These are phyloP conservation scores for Phenganax subtilis DNA, from an alignment of 92 coral and sea anemone species.

Conservation along the genomic window DNA sequence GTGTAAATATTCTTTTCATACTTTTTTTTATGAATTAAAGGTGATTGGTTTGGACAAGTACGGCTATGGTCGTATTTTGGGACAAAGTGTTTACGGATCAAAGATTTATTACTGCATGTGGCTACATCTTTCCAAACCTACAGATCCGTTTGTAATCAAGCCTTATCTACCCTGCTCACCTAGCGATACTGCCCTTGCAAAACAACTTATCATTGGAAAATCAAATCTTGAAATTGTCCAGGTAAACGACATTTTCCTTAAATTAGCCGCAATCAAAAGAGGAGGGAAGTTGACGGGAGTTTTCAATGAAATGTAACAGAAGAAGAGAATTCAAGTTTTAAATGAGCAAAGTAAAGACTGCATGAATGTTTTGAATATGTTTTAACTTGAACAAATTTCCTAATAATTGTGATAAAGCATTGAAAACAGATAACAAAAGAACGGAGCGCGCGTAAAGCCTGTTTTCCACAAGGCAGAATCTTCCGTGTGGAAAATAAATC, in stretches of 20 bases:
- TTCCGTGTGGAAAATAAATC: too few relatives aligned
- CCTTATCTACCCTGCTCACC: conserved; percentile 54
- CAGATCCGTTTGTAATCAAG: conserved; percentile 54
- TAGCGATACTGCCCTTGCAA: conserved; percentile 53
- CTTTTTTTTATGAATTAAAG: conserved; percentile 39
- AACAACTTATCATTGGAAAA: conserved; percentile 55
- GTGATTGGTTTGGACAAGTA: conserved; percentile 78
- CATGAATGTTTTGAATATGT: too few relatives aligned
- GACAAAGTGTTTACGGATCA: conserved; percentile 64
- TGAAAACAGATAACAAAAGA: too few relatives aligned
- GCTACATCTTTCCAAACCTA: conserved; percentile 57
- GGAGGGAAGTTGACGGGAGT: too few relatives aligned
- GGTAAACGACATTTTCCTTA: conserved; percentile 23
- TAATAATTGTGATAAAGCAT: too few relatives aligned
- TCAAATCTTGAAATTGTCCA: conserved; percentile 50
- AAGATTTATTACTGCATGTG: conserved; percentile 71
- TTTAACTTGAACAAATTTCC: too few relatives aligned
- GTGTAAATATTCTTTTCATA: neutral
- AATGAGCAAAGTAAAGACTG: too few relatives aligned
- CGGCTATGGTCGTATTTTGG: conserved; percentile 73
- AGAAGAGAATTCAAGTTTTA: too few relatives aligned
- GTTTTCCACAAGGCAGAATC: too few relatives aligned
- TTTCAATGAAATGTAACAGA: too few relatives aligned
- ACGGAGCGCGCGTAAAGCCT: too few relatives aligned
- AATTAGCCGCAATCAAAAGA: neutral